Evolutionary conservation across 2,113 vertebrate species (phyloP), one percentile per base, ranked within the genome.

Genomic region (Brachyistius frenatus): DNA sequence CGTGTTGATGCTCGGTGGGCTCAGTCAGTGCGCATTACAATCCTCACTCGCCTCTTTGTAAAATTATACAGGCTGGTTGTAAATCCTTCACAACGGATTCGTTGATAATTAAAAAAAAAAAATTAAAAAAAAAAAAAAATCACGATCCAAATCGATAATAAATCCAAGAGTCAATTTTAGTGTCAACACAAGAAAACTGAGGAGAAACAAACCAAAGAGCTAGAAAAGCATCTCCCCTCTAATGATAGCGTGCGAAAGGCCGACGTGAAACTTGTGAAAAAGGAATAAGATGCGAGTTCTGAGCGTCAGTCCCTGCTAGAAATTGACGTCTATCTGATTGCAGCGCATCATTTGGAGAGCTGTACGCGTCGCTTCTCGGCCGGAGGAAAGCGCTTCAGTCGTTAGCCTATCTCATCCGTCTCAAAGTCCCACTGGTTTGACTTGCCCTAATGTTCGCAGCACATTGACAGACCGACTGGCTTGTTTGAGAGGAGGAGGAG

Each of bases 381-480:
- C 73, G 30, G 23, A 58, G 50, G 56, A 80, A 61, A 76, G 82
- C 81, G 75, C 78, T 76, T 73, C 87, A 44, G 78, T 73, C 83
- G 72, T 81, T 76, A 23, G 23, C 23, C 23, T 23, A 74, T 86
- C 86, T 81, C 88, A 80, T 84, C 89, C 83, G 82, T 88, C 76
- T 84, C 86, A 80, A 33, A 83, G 90, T 86, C 93, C 92, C 89
- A 74, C 89, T 79, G 91, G 49, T 91, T 86, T 87, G 93, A 94
- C 92, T 93, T 78, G 91, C 82, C 89, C 91, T 86, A 89, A 87
- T 77, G 92, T 90, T 90, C 83, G 78, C 89, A 78, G 89, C 91
- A 41, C 93, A 92, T 74, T 93, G 92, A 93, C 93, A 92, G 91
- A 94, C 82, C 87, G 88, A 91, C 92, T 88, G 86, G 86, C 76